phyloP scores from a whole-genome alignment of 2,113 vertebrate species.

The Myodes glareolus region DNA sequence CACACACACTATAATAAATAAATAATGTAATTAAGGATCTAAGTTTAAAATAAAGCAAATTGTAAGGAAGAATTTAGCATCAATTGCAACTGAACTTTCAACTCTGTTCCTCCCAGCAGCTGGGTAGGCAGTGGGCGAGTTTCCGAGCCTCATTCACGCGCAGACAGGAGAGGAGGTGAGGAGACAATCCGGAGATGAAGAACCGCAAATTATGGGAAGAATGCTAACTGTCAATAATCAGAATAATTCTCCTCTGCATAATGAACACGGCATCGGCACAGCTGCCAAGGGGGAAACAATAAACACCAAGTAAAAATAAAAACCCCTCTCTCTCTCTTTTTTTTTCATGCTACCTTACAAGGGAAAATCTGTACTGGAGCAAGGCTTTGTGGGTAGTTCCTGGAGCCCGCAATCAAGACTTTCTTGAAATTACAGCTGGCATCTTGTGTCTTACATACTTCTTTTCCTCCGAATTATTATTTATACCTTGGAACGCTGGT shows the following conservation, averaged over 20 bases:
- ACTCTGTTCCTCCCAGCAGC: conserved; percentile 70
- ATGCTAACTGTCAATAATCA: conserved; percentile 83
- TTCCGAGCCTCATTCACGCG: conserved; percentile 73
- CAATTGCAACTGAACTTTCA: conserved; percentile 70
- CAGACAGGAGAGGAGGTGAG: conserved; percentile 78
- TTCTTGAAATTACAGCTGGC: conserved; percentile 79
- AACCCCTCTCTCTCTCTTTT: neutral
- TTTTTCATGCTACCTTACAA: conserved; percentile 77
- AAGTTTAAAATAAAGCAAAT: neutral
- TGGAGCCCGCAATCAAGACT: conserved; percentile 74
- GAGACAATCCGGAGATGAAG: conserved; percentile 79
- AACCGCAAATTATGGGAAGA: conserved; percentile 80
- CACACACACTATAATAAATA: neutral
- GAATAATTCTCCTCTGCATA: conserved; percentile 83
- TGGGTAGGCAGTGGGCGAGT: conserved; percentile 74
- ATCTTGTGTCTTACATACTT: conserved; percentile 18
- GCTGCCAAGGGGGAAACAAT: conserved; percentile 79
- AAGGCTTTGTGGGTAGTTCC: conserved; percentile 66
- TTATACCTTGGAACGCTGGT: conserved; percentile 40
- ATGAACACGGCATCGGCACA: conserved; percentile 74
- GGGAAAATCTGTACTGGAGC: conserved; percentile 65
- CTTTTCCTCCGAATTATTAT: conserved; percentile 40
- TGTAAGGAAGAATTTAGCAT: conserved; percentile 58
- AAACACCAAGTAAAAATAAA: conserved; percentile 74
- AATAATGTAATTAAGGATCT: neutral